These are phyloP conservation scores for Yponomeuta cagnagella DNA, from an alignment of 2,888 invertebrate species.

Conservation along the genomic window DNA sequence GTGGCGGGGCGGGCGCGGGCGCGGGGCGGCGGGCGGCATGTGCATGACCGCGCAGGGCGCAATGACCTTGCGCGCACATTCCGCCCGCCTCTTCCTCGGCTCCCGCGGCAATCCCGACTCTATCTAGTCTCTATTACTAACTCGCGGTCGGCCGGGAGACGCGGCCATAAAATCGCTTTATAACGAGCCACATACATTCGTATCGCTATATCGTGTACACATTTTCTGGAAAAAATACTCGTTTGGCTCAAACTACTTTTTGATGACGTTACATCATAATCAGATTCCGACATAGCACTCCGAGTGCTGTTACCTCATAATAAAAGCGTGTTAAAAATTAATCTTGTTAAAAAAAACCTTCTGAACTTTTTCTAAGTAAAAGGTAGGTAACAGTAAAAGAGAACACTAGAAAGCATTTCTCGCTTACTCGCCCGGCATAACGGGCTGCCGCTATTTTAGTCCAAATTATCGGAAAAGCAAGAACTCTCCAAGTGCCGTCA, in stretches of 20 bases:
- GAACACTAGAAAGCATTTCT: slow-evolving; percentile 15
- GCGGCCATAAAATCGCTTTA: slow-evolving; percentile 16
- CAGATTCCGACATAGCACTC: neutral
- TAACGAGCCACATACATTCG: slow-evolving; percentile 17
- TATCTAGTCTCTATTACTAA: slow-evolving; percentile 47
- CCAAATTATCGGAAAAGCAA: slow-evolving; percentile 61
- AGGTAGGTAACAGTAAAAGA: slow-evolving; percentile 7
- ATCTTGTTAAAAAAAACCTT: neutral
- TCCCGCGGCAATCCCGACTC: slow-evolving; percentile 54
- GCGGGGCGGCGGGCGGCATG: slow-evolving; percentile 44
- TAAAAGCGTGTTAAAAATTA: neutral
- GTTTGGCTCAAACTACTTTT: neutral
- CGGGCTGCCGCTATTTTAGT: slow-evolving; percentile 37
- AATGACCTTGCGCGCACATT: slow-evolving; percentile 74
- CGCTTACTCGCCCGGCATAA: slow-evolving; percentile 37
- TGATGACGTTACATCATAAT: slow-evolving; percentile 1
- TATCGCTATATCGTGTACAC: neutral
- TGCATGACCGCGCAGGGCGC: slow-evolving; percentile 75
- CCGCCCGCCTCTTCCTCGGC: slow-evolving; percentile 56
- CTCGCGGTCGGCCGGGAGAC: slow-evolving; percentile 3
- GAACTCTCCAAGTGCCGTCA: slow-evolving; percentile 47
- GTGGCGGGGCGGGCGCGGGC: slow-evolving; percentile 25
- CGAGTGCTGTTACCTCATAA: neutral
- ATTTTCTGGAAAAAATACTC: neutral
- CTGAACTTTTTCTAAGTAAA: neutral